Percentiles rank a stretch among this genome's conserved stretches.
Evolutionary conservation across 2,888 invertebrate genomes (phyloP).

Genomic region (Poecilus cupreus): DNA sequence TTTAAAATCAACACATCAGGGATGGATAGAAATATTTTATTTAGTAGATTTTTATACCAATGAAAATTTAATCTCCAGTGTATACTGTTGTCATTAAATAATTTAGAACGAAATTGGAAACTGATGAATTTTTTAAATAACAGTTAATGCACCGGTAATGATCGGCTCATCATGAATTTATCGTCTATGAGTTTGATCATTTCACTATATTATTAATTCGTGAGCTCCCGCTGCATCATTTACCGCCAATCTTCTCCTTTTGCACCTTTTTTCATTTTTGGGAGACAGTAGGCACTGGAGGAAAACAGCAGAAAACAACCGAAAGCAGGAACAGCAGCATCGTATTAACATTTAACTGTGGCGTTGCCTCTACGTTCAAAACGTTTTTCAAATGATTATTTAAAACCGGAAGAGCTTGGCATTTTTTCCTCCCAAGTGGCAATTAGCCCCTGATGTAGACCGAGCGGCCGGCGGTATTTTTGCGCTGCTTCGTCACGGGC

Average conservation of each 20-base stretch:
- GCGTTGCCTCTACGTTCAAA: conserved; percentile 38
- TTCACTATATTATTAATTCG: not conserved
- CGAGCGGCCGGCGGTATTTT: conserved; percentile 45
- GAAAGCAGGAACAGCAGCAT: conserved; percentile 14
- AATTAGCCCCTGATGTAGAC: conserved; percentile 51
- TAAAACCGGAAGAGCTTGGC: conserved; percentile 55
- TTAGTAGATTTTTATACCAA: conserved; percentile 27
- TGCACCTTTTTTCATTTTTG: not conserved
- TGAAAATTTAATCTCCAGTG: conserved; percentile 51
- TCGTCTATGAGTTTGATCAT: not conserved
- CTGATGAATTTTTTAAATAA: conserved; percentile 53
- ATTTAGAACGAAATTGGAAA: conserved; percentile 52
- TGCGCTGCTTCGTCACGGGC: conserved; percentile 25
- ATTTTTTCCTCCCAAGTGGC: conserved; percentile 59
- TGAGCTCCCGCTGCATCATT: not conserved
- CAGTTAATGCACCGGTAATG: conserved; percentile 56
- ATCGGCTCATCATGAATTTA: conserved; percentile 47
- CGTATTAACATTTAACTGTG: conserved; percentile 53
- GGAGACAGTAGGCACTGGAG: not conserved
- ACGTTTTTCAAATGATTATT: conserved; percentile 58
- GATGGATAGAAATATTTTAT: conserved; percentile 19
- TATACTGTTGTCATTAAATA: conserved; percentile 48
- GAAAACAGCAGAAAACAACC: not conserved
- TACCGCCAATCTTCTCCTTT: not conserved
- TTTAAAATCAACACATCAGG: conserved; percentile 24